phyloP scores from a whole-genome alignment of 1,140 invertebrate species.

The Atta colombica region DNA sequence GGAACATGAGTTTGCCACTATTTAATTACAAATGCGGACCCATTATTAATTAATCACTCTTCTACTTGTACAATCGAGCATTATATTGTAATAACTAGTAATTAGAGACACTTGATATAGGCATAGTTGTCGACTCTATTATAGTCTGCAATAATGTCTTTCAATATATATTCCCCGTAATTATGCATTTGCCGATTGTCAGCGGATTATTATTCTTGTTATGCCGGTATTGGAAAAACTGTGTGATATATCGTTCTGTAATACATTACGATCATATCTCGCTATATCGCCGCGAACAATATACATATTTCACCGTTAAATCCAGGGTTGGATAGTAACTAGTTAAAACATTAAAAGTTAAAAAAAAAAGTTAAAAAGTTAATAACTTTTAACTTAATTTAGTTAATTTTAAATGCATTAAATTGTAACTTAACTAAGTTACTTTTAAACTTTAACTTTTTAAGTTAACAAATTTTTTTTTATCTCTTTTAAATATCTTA shows the following conservation, averaged over 20 bases:
- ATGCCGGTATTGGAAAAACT: background rate
- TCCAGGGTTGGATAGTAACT: no score
- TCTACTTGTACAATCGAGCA: constrained; percentile 20
- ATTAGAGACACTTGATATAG: constrained; percentile 31
- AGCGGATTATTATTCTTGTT: constrained; percentile 36
- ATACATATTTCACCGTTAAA: background rate
- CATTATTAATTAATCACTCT: constrained; percentile 55
- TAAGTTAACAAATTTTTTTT: no score
- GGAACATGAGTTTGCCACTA: constrained; percentile 40
- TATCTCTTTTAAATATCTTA: no score
- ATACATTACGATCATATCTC: constrained; percentile 41
- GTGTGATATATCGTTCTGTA: constrained; percentile 23
- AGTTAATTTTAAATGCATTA: no score
- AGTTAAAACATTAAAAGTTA: no score
- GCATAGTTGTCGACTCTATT: background rate
- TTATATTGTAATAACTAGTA: constrained; percentile 42
- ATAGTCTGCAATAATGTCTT: background rate
- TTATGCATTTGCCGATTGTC: constrained; percentile 18
- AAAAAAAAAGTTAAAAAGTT: no score
- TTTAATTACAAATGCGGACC: constrained; percentile 42
- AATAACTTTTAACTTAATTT: no score
- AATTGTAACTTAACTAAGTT: no score
- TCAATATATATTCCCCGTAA: constrained; percentile 13
- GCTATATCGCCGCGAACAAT: constrained; percentile 6
- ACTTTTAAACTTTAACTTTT: no score